Evolutionary conservation across 2,888 invertebrate genomes (phyloP).

Genomic region (Acrocyrtus sp.): DNA sequence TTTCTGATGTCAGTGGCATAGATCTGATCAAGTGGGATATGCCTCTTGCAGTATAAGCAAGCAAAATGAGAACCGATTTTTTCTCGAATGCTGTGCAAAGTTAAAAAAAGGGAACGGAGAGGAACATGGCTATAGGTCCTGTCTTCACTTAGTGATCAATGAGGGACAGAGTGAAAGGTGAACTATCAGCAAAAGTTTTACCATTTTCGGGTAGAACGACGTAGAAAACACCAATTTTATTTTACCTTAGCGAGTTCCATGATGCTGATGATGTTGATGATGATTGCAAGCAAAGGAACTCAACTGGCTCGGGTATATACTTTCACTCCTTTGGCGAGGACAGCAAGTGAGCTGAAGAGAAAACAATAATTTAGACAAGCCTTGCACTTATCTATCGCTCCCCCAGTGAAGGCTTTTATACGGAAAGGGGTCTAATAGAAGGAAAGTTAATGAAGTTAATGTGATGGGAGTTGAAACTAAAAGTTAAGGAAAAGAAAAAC

Average conservation of each 20-base stretch:
- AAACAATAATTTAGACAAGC: conserved; percentile 25
- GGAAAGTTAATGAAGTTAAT: conserved; percentile 43
- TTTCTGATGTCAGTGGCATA: no score
- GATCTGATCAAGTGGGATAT: no score
- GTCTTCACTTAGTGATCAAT: conserved; percentile 37
- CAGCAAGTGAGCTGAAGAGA: conserved; percentile 11
- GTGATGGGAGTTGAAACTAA: conserved; percentile 33
- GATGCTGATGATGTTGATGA: conserved; percentile 8
- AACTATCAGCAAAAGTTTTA: conserved; percentile 42
- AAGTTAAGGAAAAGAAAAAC: not conserved
- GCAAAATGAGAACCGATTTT: no score
- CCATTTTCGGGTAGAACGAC: conserved; percentile 25
- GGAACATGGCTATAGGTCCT: conserved; percentile 11
- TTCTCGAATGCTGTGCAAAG: no score
- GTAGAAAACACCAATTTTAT: conserved; percentile 23
- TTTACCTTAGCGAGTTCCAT: conserved; percentile 42
- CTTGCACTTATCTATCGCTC: conserved; percentile 8
- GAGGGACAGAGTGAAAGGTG: conserved; percentile 41
- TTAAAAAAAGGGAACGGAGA: conserved; percentile 12
- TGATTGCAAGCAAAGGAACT: not conserved
- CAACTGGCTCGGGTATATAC: not conserved
- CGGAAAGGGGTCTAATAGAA: conserved; percentile 9
- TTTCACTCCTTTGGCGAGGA: not conserved
- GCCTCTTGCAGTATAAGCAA: no score
- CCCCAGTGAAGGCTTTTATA: not conserved